phyloP scores from a whole-genome alignment of 2,888 invertebrate genomes.

The Gymnosoma rotundatum region DNA sequence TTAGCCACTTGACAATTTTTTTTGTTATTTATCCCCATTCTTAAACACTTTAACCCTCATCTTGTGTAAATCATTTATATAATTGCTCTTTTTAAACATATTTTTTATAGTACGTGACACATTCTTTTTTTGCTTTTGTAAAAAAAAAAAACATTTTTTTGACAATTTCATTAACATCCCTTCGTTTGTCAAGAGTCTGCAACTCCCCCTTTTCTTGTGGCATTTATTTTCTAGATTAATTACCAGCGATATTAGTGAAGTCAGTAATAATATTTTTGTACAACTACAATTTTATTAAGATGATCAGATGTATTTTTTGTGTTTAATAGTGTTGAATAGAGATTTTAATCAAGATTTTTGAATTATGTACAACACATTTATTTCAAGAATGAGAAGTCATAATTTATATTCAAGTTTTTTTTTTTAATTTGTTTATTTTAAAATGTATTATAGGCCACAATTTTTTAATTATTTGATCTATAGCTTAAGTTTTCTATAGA shows the following conservation, averaged over 20 bases:
- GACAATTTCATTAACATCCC: slow-evolving; percentile 27
- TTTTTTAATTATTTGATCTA: no score
- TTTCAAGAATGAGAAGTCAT: no score
- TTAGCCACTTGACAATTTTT: slow-evolving; percentile 49
- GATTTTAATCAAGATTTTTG: slow-evolving; percentile 28
- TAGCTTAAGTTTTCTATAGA: no score
- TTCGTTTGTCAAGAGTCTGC: slow-evolving; percentile 1
- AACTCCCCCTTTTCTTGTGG: slow-evolving; percentile 34
- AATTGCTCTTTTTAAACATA: slow-evolving; percentile 52
- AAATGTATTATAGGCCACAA: no score
- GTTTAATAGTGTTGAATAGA: background rate
- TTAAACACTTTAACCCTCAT: slow-evolving; percentile 48
- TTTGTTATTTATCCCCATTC: slow-evolving; percentile 48
- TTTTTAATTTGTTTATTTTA: no score
- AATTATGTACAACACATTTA: no score
- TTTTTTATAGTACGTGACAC: slow-evolving; percentile 62
- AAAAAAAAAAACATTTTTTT: background rate
- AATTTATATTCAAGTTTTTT: no score
- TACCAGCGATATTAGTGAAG: slow-evolving; percentile 48
- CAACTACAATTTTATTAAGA: background rate
- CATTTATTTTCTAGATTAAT: slow-evolving; percentile 47
- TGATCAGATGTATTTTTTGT: slow-evolving; percentile 3
- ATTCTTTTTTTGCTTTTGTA: slow-evolving; percentile 16
- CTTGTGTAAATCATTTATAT: slow-evolving; percentile 40
- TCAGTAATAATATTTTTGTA: slow-evolving; percentile 63